Conservation (phyloP, 1,140 invertebrate genomes). For the Drusus annulatus region DNA sequence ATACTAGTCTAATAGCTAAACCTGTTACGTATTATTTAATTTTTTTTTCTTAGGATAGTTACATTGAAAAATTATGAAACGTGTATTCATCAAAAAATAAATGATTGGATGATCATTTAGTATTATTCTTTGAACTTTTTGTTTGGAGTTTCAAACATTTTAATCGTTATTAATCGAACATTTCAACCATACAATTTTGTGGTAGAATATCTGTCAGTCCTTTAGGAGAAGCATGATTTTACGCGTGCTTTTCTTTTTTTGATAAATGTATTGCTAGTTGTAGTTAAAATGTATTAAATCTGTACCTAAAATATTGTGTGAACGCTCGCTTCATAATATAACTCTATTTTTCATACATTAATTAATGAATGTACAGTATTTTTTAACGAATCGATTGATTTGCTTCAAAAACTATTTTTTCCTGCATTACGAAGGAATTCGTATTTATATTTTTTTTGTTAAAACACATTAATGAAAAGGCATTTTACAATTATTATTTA, state of each 20-base stretch:
- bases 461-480: not conserved
- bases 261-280: slow-evolving; percentile 45
- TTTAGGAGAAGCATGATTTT: slow-evolving; percentile 22
- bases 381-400: slow-evolving; percentile 35
- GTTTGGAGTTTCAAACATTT: not conserved
- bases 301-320: slow-evolving; percentile 38
- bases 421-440: no score
- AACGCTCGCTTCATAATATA: slow-evolving; percentile 33
- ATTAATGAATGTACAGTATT: slow-evolving; percentile 53
- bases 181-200: slow-evolving; percentile 26
- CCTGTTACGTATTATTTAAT: slow-evolving; percentile 25
- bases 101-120: not conserved
- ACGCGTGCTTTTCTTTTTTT: slow-evolving; percentile 33
- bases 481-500: no score
- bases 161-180: not conserved
- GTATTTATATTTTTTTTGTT: not conserved
- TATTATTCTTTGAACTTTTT: slow-evolving; percentile 5
- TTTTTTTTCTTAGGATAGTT: not conserved
- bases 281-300: slow-evolving; percentile 41
- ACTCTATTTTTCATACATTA: slow-evolving; percentile 40
- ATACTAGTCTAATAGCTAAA: slow-evolving; percentile 55
- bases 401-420: not conserved
- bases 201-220: slow-evolving; percentile 47
- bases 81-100: not conserved
- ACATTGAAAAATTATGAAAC: slow-evolving; percentile 14